Base-by-base conservation (phyloP, 1,140 invertebrate species). In the Forficula auricularia region DNA sequence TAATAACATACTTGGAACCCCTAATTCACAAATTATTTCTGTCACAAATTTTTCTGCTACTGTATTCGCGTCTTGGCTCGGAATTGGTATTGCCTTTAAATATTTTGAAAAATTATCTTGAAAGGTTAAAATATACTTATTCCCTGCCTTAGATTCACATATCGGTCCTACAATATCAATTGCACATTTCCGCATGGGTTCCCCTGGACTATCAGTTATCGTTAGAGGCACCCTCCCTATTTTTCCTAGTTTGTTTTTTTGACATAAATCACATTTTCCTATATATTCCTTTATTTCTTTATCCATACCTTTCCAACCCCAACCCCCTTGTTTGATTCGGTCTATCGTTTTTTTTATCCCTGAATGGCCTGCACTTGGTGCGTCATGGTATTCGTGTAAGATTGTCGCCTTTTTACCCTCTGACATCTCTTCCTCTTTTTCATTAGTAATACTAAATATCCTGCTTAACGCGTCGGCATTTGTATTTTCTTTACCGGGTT, bases 391-490 rank as follows among this genome's bases (percentile, higher is more conserved):
- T 48, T 52, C 48, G 13, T 40, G 36, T 10, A 51, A 33, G 12
- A 51, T 45, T 18, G 15, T 13, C 13, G 19, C 9, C 20, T 3
- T 32, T 40, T 3, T 40, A 9, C n/a, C 19, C 19, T 40, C 13
- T 40, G 38, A 13, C 8, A 8, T 38, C 10, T 38, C 15, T 9
- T 38, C 15, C 9, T 38, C 36, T 8, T 16, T 38, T 38, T 9
- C 10, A 9, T 8, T 9, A 38, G 15, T 38, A 14, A 10, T 16
- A 31, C 19, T 32, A 39, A 35, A 31, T 12, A 47, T 52, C 44
- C 57, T 33, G 16, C 51, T 57, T 15, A 48, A 33, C 2, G 55
- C 54, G 40, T 63, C 59, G 1, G 56, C 59, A 32, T 57, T 56
- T 3, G 40, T 45, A 40, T 62, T 61, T 30, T 47, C 20, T 42